Percentiles rank a stretch among this genome's conserved stretches.
Conservation (phyloP, 2,888 invertebrate genomes). For the Alloplasta piceator region DNA sequence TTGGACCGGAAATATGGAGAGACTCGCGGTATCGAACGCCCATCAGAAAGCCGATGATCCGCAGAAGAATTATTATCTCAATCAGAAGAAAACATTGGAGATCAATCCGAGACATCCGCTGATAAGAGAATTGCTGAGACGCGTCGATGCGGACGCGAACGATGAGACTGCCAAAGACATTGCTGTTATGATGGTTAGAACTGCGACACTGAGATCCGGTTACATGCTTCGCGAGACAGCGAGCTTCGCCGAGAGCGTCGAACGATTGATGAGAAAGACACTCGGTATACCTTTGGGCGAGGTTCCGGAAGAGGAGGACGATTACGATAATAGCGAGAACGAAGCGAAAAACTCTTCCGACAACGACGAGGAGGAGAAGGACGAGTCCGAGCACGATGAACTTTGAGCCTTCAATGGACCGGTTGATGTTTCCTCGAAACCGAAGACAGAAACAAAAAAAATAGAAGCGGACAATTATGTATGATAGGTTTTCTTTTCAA, state of each 20-base stretch:
- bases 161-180: slow-evolving; percentile 92
- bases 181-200: slow-evolving; percentile 95
- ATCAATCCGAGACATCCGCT: slow-evolving; percentile 99
- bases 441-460: slow-evolving; percentile 14
- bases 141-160: slow-evolving; percentile 91
- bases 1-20: slow-evolving; percentile 99
- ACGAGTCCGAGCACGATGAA: slow-evolving; percentile 86
- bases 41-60: slow-evolving; percentile 98
- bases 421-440: slow-evolving; percentile 37
- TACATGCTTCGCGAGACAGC: slow-evolving; percentile 94
- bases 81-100: slow-evolving; percentile 98
- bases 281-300: slow-evolving; percentile 92
- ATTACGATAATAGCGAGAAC: slow-evolving; percentile 68
- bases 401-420: slow-evolving; percentile 82
- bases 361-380: slow-evolving; percentile 82
- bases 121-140: slow-evolving; percentile 93
- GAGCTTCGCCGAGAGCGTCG: slow-evolving; percentile 95
- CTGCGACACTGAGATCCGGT: slow-evolving; percentile 97
- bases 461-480: slow-evolving; percentile 37
- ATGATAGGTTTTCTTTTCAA: slow-evolving; percentile 14
- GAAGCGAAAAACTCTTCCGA: slow-evolving; percentile 81
- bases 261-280: slow-evolving; percentile 92
- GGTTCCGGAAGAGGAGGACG: slow-evolving; percentile 82
- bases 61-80: slow-evolving; percentile 93
- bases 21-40: slow-evolving; percentile 96